Conservation (phyloP, 2,888 invertebrate species). For the Archips crataeganus region DNA sequence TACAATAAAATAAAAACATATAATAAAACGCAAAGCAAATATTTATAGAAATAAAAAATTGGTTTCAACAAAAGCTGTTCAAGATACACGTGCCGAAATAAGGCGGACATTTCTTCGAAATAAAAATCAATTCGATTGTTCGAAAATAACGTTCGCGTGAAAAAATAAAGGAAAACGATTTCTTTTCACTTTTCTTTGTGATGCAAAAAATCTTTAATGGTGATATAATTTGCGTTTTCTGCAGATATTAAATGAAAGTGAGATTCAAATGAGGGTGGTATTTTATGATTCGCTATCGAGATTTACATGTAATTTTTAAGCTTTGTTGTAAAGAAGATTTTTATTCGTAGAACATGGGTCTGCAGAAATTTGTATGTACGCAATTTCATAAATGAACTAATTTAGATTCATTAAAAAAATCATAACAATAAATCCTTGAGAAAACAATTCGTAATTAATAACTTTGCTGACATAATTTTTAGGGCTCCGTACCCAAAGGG, state of each 20-base stretch:
- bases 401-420: too few species aligned
- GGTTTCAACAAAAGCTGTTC: not conserved
- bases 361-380: not conserved
- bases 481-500: too few species aligned
- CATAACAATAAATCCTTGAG: not conserved
- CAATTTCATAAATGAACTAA: too few species aligned
- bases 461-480: not conserved
- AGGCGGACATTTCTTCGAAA: not conserved
- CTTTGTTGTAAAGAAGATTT: not conserved
- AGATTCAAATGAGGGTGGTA: not conserved
- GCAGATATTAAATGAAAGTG: not conserved
- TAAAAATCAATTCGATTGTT: slow-evolving; percentile 8
- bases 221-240: slow-evolving; percentile 20
- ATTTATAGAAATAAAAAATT: not conserved
- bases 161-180: slow-evolving; percentile 17
- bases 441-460: not conserved
- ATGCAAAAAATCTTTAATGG: slow-evolving; percentile 33
- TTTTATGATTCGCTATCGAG: not conserved
- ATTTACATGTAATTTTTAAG: not conserved
- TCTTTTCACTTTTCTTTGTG: slow-evolving; percentile 16
- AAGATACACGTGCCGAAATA: not conserved
- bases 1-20: too few species aligned
- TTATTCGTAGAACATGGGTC: not conserved
- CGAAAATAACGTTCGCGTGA: slow-evolving; percentile 7
- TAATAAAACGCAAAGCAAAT: too few species aligned